phyloP scores from a whole-genome alignment of 1,140 invertebrate genomes.

The Calephelis nemesis region DNA sequence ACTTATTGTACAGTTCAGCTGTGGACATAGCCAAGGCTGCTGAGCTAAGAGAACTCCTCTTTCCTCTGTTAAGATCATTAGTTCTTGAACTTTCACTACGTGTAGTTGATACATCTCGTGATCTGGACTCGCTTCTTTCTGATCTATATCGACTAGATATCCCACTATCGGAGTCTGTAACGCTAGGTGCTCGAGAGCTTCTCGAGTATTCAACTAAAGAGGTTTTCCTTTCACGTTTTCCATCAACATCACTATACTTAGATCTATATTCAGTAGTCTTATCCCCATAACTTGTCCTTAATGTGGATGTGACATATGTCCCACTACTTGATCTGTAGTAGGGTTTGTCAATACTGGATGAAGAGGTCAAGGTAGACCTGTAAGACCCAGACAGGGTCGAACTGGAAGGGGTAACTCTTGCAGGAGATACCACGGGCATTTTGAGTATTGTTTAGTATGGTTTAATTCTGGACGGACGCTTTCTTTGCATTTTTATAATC shows the following conservation, averaged over 20 bases:
- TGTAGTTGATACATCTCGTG: constrained; percentile 64
- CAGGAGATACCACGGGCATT: constrained; percentile 82
- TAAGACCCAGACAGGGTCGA: constrained; percentile 73
- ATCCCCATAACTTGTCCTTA: constrained; percentile 71
- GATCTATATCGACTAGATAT: constrained; percentile 62
- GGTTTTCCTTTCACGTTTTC: constrained; percentile 66
- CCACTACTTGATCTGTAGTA: constrained; percentile 71
- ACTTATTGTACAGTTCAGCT: constrained; percentile 82
- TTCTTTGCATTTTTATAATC: constrained; percentile 60
- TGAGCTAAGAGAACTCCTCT: constrained; percentile 47
- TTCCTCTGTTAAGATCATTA: constrained; percentile 49
- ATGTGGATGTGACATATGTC: constrained; percentile 66
- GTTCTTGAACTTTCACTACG: constrained; percentile 68
- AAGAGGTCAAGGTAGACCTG: constrained; percentile 70
- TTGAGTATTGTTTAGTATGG: constrained; percentile 41
- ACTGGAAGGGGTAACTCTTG: constrained; percentile 63
- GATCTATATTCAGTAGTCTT: constrained; percentile 72
- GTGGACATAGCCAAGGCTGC: constrained; percentile 70
- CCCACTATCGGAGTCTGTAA: constrained; percentile 71
- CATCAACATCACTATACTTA: constrained; percentile 61
- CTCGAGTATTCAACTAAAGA: constrained; percentile 67
- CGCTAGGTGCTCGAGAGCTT: constrained; percentile 63
- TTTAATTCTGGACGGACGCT: constrained; percentile 57
- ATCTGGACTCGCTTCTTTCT: constrained; percentile 62
- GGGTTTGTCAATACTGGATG: constrained; percentile 74